Percentiles rank a stretch among this genome's conserved stretches.
Conservation (phyloP, 2,888 invertebrate species). For the Drosophila barbarae region DNA sequence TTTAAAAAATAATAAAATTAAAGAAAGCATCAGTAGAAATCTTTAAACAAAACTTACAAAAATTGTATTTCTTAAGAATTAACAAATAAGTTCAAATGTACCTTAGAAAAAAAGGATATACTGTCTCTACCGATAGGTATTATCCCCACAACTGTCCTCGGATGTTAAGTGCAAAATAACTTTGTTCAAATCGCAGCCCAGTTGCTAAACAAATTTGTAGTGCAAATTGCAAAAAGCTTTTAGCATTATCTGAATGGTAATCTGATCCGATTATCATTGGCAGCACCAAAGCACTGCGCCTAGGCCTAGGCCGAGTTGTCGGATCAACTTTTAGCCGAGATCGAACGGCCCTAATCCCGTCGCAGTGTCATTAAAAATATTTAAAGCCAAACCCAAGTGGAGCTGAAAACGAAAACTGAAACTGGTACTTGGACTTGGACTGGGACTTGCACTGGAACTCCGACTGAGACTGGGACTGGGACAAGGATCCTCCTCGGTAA, state of each 20-base stretch:
- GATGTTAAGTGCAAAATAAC: conserved; percentile 56
- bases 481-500: conserved; percentile 25
- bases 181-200: conserved; percentile 26
- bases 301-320: conserved; percentile 29
- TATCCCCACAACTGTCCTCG: background rate
- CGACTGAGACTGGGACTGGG: conserved; percentile 26
- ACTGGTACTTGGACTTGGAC: conserved; percentile 8
- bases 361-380: conserved; percentile 69
- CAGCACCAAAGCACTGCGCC: conserved; percentile 43
- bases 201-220: conserved; percentile 63
- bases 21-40: too few species aligned
- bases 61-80: background rate
- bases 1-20: background rate
- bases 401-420: conserved; percentile 40
- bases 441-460: background rate
- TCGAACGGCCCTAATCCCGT: conserved; percentile 57
- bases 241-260: conserved; percentile 68
- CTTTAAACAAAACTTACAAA: too few species aligned
- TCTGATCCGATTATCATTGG: conserved; percentile 73
- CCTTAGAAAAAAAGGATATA: background rate
- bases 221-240: conserved; percentile 73
- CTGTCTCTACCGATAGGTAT: background rate
- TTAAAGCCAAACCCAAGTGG: conserved; percentile 54
- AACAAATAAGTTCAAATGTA: too few species aligned
- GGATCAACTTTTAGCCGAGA: conserved; percentile 24